A percentile compares a stretch with the other conserved stretches of the same genome.
Evolutionary conservation across 2,797 vertebrate genomes (phyloP).

Genomic region (Anas bernieri): DNA sequence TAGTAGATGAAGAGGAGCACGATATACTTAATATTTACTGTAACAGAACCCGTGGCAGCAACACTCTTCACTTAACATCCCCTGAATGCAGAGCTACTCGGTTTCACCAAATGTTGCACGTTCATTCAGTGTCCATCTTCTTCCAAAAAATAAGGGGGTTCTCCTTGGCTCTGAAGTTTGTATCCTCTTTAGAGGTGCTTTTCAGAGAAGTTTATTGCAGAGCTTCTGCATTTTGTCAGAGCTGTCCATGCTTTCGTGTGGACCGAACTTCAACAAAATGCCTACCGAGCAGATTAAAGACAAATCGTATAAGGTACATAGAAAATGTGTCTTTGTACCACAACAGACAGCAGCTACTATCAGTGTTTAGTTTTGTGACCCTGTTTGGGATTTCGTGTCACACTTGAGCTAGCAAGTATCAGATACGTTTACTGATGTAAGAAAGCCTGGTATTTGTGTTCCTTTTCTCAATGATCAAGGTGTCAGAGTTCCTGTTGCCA

Average conservation of each 20-base stretch:
- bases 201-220: background rate
- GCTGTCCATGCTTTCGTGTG: background rate
- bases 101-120: background rate
- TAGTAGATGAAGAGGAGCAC: background rate
- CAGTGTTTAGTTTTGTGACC: background rate
- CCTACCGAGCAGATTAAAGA: background rate
- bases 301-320: background rate
- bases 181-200: background rate
- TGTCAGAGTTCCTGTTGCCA: background rate
- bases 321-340: background rate
- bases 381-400: background rate
- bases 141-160: background rate
- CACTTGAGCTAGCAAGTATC: background rate
- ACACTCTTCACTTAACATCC: background rate
- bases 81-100: background rate
- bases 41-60: background rate
- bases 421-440: background rate
- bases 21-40: background rate
- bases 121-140: background rate
- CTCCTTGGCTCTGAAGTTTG: background rate
- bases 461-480: background rate
- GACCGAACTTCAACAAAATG: background rate
- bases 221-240: background rate
- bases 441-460: background rate
- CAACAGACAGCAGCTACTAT: background rate